Base-by-base conservation (phyloP, 2,888 invertebrate species). In the Notocelia uddmanniana region DNA sequence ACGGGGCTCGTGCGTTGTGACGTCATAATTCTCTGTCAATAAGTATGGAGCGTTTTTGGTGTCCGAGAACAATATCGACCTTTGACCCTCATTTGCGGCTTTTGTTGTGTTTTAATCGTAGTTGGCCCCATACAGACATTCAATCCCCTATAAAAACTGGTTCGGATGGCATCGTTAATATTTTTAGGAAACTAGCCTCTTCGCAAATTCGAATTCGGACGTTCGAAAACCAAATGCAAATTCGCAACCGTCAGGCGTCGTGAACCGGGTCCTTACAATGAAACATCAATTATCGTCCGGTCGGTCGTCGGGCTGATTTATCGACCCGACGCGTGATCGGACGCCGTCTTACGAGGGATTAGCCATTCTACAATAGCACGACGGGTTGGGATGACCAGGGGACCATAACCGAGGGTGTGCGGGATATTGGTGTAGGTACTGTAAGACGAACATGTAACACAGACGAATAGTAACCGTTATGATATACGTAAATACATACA, bases 241-340 rank as follows among this genome's bases (percentile, higher is more conserved):
- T 59, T 11, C 18, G 3, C 15, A 23, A 6, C 54, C 64, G n/a
- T 52, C 52, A 64, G 37, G 18, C 54, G 26, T 37, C 34, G 57
- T 52, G 34, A 18, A 6, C n/a, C 54, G 37, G 37, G 55, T 66
- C 58, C 58, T 34, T 60, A 67, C 71, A 71, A 71, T 66, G 66
- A 68, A 72, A 19, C 69, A 72, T 68, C 68, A 55, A 72, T 72
- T 68, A 62, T 60, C n/a, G 62, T 45, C 60, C 78, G 70, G 73
- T 73, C 81, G 80, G 78, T 76, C 79, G 79, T 73, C 78, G 75
- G 81, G 69, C 79, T 88, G 89, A 89, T 89, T 89, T 89, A 88
- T 89, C 81, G 85, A 88, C 86, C 87, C 79, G 73, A 76, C 66
- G 68, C 60, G 78, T 79, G 75, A 73, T 69, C 64, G 67, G 74